Evolutionary conservation across 1,140 invertebrate species (phyloP).

Genomic region (Macrotrachela quadricornifera): DNA sequence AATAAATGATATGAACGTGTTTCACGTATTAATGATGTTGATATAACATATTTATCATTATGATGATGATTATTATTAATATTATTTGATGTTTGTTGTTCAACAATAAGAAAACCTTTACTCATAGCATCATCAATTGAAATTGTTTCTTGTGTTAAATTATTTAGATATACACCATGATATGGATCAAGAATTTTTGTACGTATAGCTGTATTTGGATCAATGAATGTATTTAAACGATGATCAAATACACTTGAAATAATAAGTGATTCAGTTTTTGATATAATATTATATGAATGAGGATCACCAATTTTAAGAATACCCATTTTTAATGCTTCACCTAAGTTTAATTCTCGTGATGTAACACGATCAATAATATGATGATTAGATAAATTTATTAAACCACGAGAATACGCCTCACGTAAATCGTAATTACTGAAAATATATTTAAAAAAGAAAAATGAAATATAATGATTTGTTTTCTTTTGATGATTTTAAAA

Average conservation of each 20-base stretch:
- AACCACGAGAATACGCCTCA: not conserved
- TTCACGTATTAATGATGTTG: constrained; percentile 6
- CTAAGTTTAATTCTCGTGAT: not conserved
- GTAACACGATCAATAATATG: not conserved
- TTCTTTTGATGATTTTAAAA: too few species aligned
- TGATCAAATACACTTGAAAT: constrained; percentile 52
- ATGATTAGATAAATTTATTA: not conserved
- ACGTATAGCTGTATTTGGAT: constrained; percentile 53
- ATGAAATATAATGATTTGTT: too few species aligned
- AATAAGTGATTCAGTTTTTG: constrained; percentile 55
- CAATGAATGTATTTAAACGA: constrained; percentile 41
- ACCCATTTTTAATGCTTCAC: constrained; percentile 3
- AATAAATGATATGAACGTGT: constrained; percentile 5
- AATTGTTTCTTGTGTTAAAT: constrained; percentile 14
- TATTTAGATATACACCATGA: constrained; percentile 15
- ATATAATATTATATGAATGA: not conserved
- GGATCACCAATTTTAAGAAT: not conserved
- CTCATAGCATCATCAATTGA: constrained; percentile 17
- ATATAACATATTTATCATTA: too few species aligned
- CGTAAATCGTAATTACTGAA: too few species aligned
- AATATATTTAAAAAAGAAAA: too few species aligned
- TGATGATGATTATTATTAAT: too few species aligned
- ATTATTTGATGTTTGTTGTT: too few species aligned
- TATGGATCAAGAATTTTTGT: constrained; percentile 17
- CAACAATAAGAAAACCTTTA: constrained; percentile 14